phyloP scores from a whole-genome alignment of 2,888 invertebrate species.

The Acanthosoma haemorrhoidale region DNA sequence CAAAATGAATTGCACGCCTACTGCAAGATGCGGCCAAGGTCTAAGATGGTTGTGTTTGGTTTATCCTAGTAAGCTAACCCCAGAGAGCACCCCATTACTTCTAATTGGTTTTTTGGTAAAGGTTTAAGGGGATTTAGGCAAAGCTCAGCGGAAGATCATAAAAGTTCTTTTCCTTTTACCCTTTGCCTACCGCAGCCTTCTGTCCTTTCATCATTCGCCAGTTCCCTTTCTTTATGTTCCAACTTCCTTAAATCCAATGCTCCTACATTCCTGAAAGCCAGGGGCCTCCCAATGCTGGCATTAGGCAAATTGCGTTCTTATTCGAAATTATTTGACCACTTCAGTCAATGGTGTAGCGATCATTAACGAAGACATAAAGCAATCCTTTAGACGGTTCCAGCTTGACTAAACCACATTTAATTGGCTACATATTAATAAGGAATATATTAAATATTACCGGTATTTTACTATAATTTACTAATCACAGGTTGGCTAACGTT shows the following conservation, averaged over 20 bases:
- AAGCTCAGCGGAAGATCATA: background rate
- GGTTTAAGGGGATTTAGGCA: conserved; percentile 10
- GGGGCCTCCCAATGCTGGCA: background rate
- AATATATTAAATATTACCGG: too few relatives aligned
- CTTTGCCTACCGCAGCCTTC: conserved; percentile 2
- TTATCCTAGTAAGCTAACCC: conserved; percentile 1
- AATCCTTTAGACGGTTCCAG: too few relatives aligned
- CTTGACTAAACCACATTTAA: too few relatives aligned
- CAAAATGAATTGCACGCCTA: too few relatives aligned
- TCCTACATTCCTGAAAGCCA: background rate
- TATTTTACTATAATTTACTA: too few relatives aligned
- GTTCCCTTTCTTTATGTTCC: conserved; percentile 11
- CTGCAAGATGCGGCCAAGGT: background rate
- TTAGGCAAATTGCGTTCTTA: conserved; percentile 1
- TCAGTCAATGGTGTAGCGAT: too few relatives aligned
- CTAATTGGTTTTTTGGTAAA: conserved; percentile 20
- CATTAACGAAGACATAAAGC: too few relatives aligned
- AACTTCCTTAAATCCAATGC: conserved; percentile 3
- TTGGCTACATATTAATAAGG: too few relatives aligned
- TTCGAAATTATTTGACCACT: background rate
- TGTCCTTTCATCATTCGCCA: conserved; percentile 16
- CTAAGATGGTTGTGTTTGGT: background rate
- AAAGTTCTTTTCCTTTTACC: background rate
- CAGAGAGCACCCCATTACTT: conserved; percentile 6
- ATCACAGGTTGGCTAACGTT: too few relatives aligned